These are phyloP conservation scores for Myotis findleyi DNA, from an alignment of 2,797 vertebrate species.

Conservation along the genomic window DNA sequence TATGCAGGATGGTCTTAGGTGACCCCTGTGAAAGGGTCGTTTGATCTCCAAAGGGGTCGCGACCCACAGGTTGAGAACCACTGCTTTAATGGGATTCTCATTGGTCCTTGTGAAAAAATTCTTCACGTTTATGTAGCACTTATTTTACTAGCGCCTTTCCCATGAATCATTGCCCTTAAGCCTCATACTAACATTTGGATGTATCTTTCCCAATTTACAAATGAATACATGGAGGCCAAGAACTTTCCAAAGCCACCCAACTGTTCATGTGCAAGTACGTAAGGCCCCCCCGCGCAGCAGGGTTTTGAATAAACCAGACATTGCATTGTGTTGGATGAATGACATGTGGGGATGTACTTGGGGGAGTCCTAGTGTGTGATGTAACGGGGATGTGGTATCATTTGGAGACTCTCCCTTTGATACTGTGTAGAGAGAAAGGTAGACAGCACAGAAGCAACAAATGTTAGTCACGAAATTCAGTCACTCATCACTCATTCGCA, in stretches of 20 bases:
- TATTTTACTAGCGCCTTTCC: not conserved
- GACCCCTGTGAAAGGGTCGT: too few relatives aligned
- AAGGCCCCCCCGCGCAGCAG: not conserved
- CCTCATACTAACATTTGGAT: not conserved
- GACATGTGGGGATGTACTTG: not conserved
- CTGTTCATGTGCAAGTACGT: not conserved
- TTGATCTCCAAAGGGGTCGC: too few relatives aligned
- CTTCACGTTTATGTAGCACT: not conserved
- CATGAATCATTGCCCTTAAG: not conserved
- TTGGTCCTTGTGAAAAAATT: not conserved
- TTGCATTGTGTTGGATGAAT: not conserved
- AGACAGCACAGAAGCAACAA: not conserved
- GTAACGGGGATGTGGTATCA: not conserved
- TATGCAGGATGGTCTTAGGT: too few relatives aligned
- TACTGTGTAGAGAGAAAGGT: not conserved
- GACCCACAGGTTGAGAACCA: too few relatives aligned
- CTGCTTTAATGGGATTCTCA: not conserved
- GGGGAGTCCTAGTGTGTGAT: not conserved
- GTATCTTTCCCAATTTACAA: not conserved
- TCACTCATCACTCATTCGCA: too few relatives aligned
- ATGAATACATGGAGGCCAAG: not conserved
- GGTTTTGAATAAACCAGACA: not conserved
- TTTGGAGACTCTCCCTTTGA: not conserved
- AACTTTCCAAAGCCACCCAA: not conserved
- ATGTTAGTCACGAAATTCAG: not conserved